These are phyloP conservation scores for Silurus lanzhouensis DNA, from an alignment of 2,797 vertebrate species.

Conservation along the genomic window DNA sequence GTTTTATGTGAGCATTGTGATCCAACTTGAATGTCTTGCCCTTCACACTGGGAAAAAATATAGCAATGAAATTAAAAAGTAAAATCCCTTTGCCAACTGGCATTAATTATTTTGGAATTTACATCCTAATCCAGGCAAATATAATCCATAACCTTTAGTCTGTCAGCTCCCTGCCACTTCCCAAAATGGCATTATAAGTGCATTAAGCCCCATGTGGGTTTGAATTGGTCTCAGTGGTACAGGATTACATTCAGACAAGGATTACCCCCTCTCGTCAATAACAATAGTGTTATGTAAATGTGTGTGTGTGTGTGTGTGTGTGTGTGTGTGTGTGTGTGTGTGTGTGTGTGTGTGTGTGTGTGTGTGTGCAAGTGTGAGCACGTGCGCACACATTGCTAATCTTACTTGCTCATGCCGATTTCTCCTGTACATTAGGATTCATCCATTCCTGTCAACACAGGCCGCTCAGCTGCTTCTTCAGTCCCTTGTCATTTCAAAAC, in stretches of 20 bases:
- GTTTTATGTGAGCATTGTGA: neutral
- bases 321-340: neutral
- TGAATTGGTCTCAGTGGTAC: slow-evolving; percentile 76
- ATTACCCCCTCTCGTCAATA: slow-evolving; percentile 74
- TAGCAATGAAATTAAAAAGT: neutral
- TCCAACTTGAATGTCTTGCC: neutral
- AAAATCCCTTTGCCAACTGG: slow-evolving; percentile 50
- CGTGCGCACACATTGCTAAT: neutral
- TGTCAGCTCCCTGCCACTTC: slow-evolving; percentile 77
- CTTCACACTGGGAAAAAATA: neutral
- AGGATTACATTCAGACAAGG: slow-evolving; percentile 81
- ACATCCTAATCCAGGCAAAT: slow-evolving; percentile 77
- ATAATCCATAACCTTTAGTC: slow-evolving; percentile 81
- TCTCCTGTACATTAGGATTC: neutral
- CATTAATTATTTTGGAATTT: slow-evolving; percentile 83
- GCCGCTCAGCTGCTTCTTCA: neutral
- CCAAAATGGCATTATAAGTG: slow-evolving; percentile 77
- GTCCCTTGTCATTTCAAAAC: neutral
- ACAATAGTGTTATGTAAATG: slow-evolving; percentile 61
- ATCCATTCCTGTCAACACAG: neutral
- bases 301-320: neutral
- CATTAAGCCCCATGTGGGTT: slow-evolving; percentile 78
- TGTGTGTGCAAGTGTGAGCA: no score
- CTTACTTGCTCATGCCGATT: neutral
- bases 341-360: neutral